A percentile compares a stretch with the other conserved stretches of the same genome.
These are phyloP conservation scores for Crossaster papposus DNA, from an alignment of 53 echinoderm and acorn worm species.

Conservation along the genomic window DNA sequence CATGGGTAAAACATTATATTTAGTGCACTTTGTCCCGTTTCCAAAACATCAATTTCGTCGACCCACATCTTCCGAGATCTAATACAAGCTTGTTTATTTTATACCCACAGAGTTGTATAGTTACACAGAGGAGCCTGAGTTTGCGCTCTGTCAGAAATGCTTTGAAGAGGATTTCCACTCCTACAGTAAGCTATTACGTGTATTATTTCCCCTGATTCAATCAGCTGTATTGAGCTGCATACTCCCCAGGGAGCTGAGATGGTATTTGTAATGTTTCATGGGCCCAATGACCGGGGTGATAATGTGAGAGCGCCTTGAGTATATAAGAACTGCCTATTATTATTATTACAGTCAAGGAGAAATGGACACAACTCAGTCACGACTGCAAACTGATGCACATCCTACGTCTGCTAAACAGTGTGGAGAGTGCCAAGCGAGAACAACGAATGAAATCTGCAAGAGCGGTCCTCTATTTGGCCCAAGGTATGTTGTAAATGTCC, in stretches of 20 bases:
- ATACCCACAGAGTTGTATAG: constrained; percentile 84
- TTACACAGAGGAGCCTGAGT: constrained; percentile 97
- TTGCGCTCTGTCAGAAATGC: constrained; percentile 92
- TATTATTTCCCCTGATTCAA: not conserved
- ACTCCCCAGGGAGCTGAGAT: too few species aligned
- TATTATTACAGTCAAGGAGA: constrained; percentile 68
- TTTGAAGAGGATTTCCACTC: constrained; percentile 98
- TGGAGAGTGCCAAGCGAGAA: constrained; percentile 96
- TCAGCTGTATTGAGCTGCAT: too few species aligned
- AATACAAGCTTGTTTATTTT: not conserved
- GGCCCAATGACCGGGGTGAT: too few species aligned
- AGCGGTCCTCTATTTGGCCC: constrained; percentile 89
- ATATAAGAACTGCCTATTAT: too few species aligned
- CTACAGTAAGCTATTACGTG: constrained; percentile 79
- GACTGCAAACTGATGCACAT: constrained; percentile 76
- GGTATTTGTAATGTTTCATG: too few species aligned
- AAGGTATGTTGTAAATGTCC: constrained; percentile 60
- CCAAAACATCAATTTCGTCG: too few species aligned
- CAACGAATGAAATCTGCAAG: constrained; percentile 94
- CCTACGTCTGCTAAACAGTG: constrained; percentile 78
- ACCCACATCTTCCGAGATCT: too few species aligned
- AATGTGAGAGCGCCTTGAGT: too few species aligned
- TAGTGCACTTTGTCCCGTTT: too few species aligned
- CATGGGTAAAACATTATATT: too few species aligned
- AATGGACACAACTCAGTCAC: constrained; percentile 84